Evolutionary conservation across 2,888 invertebrate genomes (phyloP).

Genomic region (Pristionchus entomophagus): DNA sequence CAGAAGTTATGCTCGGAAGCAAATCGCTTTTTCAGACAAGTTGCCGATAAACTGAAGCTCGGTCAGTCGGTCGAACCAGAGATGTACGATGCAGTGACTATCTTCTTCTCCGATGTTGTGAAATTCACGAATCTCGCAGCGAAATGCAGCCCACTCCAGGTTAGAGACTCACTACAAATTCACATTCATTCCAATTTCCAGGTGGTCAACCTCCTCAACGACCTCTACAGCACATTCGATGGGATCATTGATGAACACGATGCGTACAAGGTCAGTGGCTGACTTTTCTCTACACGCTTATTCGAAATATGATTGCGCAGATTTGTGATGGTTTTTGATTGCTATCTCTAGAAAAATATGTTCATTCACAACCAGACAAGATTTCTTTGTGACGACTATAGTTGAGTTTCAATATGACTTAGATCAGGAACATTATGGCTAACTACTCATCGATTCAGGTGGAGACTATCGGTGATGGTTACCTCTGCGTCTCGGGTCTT

Average conservation of each 20-base stretch:
- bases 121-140: constrained; percentile 68
- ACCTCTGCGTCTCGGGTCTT: constrained; percentile 70
- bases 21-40: constrained; percentile 57
- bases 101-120: constrained; percentile 72
- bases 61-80: constrained; percentile 70
- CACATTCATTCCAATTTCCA: constrained; percentile 36
- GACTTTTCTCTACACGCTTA: no score
- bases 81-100: constrained; percentile 66
- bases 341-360: background rate
- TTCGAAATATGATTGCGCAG: no score
- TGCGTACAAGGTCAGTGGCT: constrained; percentile 68
- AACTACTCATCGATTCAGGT: constrained; percentile 51
- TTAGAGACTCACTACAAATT: background rate
- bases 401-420: no score
- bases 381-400: no score
- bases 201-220: constrained; percentile 73
- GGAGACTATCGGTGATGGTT: constrained; percentile 71
- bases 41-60: constrained; percentile 68
- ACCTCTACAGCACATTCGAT: constrained; percentile 73
- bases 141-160: constrained; percentile 68
- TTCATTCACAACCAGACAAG: no score
- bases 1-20: no score
- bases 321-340: background rate
- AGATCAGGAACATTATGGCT: no score
- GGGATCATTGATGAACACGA: constrained; percentile 72